Percentiles rank a stretch among this genome's conserved stretches.
phyloP scores from a whole-genome alignment of 2,888 invertebrate species.

The Drosophila austrosaltans region DNA sequence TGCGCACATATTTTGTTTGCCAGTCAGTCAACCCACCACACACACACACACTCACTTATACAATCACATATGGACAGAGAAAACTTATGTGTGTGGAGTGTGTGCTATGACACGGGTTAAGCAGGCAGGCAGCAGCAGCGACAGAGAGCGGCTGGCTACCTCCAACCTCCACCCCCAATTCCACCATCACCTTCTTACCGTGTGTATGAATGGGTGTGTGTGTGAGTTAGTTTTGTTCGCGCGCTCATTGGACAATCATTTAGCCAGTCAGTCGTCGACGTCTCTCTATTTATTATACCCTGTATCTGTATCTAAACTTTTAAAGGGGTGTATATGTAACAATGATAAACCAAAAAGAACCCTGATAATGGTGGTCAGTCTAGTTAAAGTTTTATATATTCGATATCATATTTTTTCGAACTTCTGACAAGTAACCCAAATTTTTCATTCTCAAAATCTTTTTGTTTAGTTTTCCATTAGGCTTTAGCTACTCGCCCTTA shows the following conservation, averaged over 20 bases:
- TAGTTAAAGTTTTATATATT: no score
- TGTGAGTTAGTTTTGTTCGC: slow-evolving; percentile 45
- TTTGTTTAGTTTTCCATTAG: no score
- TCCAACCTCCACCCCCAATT: slow-evolving; percentile 14
- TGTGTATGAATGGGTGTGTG: background rate
- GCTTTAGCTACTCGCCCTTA: no score
- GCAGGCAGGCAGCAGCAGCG: slow-evolving; percentile 4
- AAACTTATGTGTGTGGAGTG: slow-evolving; percentile 61
- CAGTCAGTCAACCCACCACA: slow-evolving; percentile 43
- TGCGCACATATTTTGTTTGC: slow-evolving; percentile 57
- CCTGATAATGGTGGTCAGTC: no score
- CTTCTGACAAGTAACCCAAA: no score
- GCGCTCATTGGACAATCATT: slow-evolving; percentile 78
- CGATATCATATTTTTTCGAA: no score
- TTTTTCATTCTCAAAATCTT: no score
- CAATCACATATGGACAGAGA: slow-evolving; percentile 9
- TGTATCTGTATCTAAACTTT: background rate
- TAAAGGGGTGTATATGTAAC: background rate
- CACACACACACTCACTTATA: slow-evolving; percentile 31
- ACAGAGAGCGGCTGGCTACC: slow-evolving; percentile 9
- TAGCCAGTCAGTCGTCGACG: slow-evolving; percentile 51
- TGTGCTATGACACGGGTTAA: slow-evolving; percentile 70
- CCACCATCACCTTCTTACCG: background rate
- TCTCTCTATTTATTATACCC: slow-evolving; percentile 16
- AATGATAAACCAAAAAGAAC: background rate